Evolutionary conservation across 2,888 invertebrate species (phyloP).

Genomic region (Onchidella celtica): DNA sequence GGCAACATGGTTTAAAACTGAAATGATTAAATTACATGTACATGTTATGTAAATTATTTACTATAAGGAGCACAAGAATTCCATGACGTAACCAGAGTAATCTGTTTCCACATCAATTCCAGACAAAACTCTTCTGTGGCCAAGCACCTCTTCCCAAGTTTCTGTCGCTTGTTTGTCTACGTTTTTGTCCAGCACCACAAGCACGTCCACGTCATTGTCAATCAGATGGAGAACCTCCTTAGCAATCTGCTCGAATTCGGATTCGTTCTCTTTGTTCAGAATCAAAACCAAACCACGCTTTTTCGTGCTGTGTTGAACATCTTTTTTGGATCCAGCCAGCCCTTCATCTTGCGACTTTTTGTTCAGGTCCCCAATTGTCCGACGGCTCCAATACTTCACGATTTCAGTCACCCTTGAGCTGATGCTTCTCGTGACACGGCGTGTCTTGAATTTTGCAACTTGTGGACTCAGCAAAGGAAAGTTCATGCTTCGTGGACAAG

Average conservation of each 20-base stretch:
- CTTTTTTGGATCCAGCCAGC: neutral
- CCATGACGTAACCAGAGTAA: conserved; percentile 37
- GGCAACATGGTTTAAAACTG: too few species aligned
- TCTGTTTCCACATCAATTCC: conserved; percentile 8
- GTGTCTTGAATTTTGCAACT: neutral
- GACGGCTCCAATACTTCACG: conserved; percentile 29
- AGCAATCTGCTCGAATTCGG: conserved; percentile 19
- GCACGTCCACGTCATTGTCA: conserved; percentile 10
- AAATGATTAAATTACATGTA: too few species aligned
- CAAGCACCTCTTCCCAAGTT: conserved; percentile 24
- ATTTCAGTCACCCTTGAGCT: neutral
- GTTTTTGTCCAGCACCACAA: conserved; percentile 23
- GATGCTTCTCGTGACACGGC: neutral
- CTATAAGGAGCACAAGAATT: conserved; percentile 40
- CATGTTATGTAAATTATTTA: too few species aligned
- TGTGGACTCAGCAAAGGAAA: neutral
- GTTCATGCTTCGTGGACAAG: conserved; percentile 31
- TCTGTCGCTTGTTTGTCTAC: neutral
- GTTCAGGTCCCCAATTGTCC: conserved; percentile 15
- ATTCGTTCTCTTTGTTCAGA: conserved; percentile 20
- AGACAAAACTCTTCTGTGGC: conserved; percentile 9
- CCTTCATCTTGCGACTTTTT: neutral
- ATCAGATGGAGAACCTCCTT: conserved; percentile 29
- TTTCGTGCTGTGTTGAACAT: neutral
- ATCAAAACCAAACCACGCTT: conserved; percentile 28